Percentiles rank a stretch among this genome's conserved stretches.
Evolutionary conservation across 2,797 vertebrate species (phyloP).

Genomic region (Coregonus sp.): DNA sequence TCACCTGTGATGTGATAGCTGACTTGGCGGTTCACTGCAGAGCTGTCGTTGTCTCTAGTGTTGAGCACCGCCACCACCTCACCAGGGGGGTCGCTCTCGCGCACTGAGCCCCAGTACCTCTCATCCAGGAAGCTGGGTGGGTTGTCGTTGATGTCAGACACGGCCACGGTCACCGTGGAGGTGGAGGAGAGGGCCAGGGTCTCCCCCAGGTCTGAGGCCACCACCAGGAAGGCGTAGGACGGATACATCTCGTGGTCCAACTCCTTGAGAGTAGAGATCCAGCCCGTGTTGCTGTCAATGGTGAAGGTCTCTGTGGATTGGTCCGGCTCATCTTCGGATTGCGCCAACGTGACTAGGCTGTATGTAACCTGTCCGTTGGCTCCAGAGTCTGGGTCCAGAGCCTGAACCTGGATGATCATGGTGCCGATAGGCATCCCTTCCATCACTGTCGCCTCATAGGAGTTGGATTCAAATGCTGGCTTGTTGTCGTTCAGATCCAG

Average conservation of each 20-base stretch:
- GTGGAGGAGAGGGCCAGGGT: conserved; percentile 85
- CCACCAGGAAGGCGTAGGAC: conserved; percentile 85
- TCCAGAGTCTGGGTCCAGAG: conserved; percentile 85
- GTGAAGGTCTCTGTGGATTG: conserved; percentile 78
- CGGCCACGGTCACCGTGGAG: conserved; percentile 83
- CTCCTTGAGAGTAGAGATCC: conserved; percentile 90
- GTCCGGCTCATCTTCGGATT: conserved; percentile 70
- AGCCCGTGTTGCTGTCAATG: conserved; percentile 92
- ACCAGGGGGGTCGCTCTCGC: conserved; percentile 91
- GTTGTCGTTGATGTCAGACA: conserved; percentile 94
- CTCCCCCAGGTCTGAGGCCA: conserved; percentile 93
- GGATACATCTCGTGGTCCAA: conserved; percentile 91
- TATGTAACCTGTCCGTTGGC: conserved; percentile 95
- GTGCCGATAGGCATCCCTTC: conserved; percentile 91
- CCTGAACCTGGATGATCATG: conserved; percentile 88
- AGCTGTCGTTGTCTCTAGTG: conserved; percentile 92
- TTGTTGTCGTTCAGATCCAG: conserved; percentile 95
- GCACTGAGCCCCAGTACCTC: conserved; percentile 85
- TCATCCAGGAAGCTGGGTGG: conserved; percentile 86
- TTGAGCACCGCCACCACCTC: conserved; percentile 95
- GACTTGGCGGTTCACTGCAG: conserved; percentile 90
- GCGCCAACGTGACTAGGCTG: conserved; percentile 75
- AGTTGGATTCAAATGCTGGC: conserved; percentile 86
- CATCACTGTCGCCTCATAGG: conserved; percentile 87
- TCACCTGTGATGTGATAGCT: conserved; percentile 97